phyloP scores from a whole-genome alignment of 2,888 invertebrate species.

The Orthosia gracilis region DNA sequence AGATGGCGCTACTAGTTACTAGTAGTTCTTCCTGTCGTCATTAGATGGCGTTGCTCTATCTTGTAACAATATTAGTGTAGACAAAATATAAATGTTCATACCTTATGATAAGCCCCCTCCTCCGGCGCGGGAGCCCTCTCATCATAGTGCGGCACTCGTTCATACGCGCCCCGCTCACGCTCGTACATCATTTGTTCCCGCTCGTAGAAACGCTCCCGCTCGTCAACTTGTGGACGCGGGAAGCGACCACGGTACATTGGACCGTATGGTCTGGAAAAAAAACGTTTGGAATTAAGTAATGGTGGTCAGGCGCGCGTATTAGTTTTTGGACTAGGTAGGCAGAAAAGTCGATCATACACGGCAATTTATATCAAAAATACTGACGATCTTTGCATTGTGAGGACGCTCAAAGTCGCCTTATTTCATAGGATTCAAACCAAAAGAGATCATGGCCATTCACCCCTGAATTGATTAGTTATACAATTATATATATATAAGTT shows the following conservation, averaged over 20 bases:
- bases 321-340: not conserved
- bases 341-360: too few relatives aligned
- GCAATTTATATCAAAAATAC: too few relatives aligned
- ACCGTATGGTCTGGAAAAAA: slow-evolving; percentile 76
- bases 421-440: too few relatives aligned
- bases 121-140: slow-evolving; percentile 79
- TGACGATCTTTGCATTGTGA: not conserved
- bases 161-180: slow-evolving; percentile 79
- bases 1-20: too few relatives aligned
- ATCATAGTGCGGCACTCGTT: slow-evolving; percentile 83
- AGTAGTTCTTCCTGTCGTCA: too few relatives aligned
- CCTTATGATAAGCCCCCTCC: slow-evolving; percentile 85
- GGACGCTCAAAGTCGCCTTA: not conserved
- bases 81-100: slow-evolving; percentile 45
- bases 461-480: too few relatives aligned
- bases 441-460: too few relatives aligned
- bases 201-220: slow-evolving; percentile 84
- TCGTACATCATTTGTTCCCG: slow-evolving; percentile 81
- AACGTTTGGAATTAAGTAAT: not conserved
- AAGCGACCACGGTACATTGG: slow-evolving; percentile 83
- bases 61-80: too few relatives aligned
- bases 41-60: too few relatives aligned
- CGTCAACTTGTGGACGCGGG: slow-evolving; percentile 75
- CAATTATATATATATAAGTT: too few relatives aligned
- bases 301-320: too few relatives aligned